A percentile compares a stretch with the other conserved stretches of the same genome.
Evolutionary conservation across 2,797 vertebrate genomes (phyloP).

Genomic region (Manis pentadactyla): DNA sequence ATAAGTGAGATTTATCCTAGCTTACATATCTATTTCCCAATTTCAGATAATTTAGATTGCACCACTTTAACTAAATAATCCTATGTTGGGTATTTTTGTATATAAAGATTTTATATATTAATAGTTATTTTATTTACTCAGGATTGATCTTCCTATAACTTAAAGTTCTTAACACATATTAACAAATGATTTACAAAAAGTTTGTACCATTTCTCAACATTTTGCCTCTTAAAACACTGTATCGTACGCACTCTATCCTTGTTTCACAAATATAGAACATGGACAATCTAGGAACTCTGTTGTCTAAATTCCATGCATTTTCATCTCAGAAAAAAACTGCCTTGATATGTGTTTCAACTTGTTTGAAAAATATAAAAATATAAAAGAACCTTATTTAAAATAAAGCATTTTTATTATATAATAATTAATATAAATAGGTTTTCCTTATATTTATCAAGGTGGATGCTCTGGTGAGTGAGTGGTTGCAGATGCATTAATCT

Average conservation of each 20-base stretch:
- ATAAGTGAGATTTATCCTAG: background rate
- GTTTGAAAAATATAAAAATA: conserved; percentile 45
- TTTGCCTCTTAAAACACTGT: background rate
- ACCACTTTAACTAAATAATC: conserved; percentile 12
- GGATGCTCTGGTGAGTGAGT: background rate
- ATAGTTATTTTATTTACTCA: conserved; percentile 5
- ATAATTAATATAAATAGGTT: background rate
- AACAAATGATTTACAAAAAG: background rate
- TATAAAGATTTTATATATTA: background rate
- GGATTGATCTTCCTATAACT: background rate
- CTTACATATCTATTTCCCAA: background rate
- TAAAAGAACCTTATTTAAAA: conserved; percentile 12
- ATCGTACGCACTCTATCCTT: background rate
- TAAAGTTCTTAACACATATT: background rate
- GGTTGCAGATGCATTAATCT: background rate
- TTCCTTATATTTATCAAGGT: background rate
- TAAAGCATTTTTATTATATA: background rate
- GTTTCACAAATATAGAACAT: conserved; percentile 28
- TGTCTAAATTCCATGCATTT: conserved; percentile 18
- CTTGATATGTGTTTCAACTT: conserved; percentile 31
- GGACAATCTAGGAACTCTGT: conserved; percentile 30
- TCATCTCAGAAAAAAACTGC: conserved; percentile 27
- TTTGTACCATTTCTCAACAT: background rate
- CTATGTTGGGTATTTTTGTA: background rate
- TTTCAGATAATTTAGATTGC: conserved; percentile 15